Base-by-base conservation (phyloP, 2,113 vertebrate genomes). In the Hypomesus transpacificus region DNA sequence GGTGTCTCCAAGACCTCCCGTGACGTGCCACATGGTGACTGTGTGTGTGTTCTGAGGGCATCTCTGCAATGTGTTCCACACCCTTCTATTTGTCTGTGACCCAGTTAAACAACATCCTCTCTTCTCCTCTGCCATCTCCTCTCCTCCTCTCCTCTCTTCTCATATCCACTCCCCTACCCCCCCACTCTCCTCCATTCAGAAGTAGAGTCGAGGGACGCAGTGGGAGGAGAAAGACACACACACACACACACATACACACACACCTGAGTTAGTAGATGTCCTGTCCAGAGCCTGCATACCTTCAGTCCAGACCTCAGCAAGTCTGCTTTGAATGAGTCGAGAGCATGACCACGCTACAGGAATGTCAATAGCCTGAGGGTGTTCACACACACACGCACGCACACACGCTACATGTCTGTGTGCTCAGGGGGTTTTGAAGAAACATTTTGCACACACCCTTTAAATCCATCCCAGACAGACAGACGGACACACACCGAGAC, bases 401-500 rank as follows among this genome's bases (percentile, higher is more conserved):
- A 59, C 20, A 21, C 20, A 59, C 57, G 57, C 54, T 4, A 17
- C 54, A 56, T 17, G n/a, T 17, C 54, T 56, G 54, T 18, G n/a
- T 18, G 54, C 54, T 17, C n/a, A 17, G 4, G 16, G 16, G 54
- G 16, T 56, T 20, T 56, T 17, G 16, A 56, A 18, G 54, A 56
- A 56, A 56, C 54, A 56, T 18, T 56, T 18, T 56, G 4, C 54
- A 56, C 54, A 56, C 54, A 56, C 16, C 16, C 54, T 56, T 56
- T 17, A 56, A 20, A 46, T 46, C 39, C 5, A 24, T 46, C 39
- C 31, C 20, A 20, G 20, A 54, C 66, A 13, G 21, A 28, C 66
- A 56, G 20, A 50, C 51, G 16, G 51, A 31, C 52, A 56, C 66
- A 56, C 66, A 56, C 51, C 24, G 50, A 68, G 50, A 26, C 50